Base-by-base conservation (phyloP, 2,797 vertebrate genomes). In the Gallinago nigripennis region DNA sequence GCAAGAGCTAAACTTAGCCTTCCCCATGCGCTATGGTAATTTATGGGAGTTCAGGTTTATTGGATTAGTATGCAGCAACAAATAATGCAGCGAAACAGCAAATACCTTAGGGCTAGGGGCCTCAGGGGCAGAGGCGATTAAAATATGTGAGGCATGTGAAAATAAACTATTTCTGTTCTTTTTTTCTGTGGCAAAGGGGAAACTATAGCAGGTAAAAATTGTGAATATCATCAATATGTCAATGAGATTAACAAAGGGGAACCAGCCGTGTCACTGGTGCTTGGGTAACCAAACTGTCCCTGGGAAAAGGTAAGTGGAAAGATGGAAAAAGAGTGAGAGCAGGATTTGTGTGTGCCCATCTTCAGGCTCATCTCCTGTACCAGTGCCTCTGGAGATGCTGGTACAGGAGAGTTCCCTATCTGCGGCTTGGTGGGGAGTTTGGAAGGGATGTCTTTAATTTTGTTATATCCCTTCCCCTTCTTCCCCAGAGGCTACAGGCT, bases 1-100 rank as follows among this genome's bases (percentile, higher is more conserved):
- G 45, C 50, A 89, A 57, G 37, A 92, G 45, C 87, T 96, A 88
- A 95, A 90, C 85, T 75, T 94, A 91, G 20, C 82, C 28, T 94
- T 41, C 45, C 78, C 76, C 27, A 3, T 57, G 79, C 1, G 2
- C 61, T 61, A 78, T 20, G 57, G 72, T 83, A 90, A 81, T 81
- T 81, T 21, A 65, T 65, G 72, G 51, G 57, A 75, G 78, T 46
- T 71, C 72, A 88, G 87, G 69, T 94, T 94, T 81, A 53, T 72
- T 71, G 72, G 69, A 31, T 87, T 86, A 39, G 50, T 17, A 25
- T n/a, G 41, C 60, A 91, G 76, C 69, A 91, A 86, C 54, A 94
- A 89, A 37, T 39, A 81, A 14, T 23, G 53, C 53, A 88, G 33
- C 0, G 0, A 85, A 95, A 73, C 27, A 71, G 37, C 58, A 80